Evolutionary conservation across 2,797 vertebrate species (phyloP).

Genomic region (Lemur catta): DNA sequence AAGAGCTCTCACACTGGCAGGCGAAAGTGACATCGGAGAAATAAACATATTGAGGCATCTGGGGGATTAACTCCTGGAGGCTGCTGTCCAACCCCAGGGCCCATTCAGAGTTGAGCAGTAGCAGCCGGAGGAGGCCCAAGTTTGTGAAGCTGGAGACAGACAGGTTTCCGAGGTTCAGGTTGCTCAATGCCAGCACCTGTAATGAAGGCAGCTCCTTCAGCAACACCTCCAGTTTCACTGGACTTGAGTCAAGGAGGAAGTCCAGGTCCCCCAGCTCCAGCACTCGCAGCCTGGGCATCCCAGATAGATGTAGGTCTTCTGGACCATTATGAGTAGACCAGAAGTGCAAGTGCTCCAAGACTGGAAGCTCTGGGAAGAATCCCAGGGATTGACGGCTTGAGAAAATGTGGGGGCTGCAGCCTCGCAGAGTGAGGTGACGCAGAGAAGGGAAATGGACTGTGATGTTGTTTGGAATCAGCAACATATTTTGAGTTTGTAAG

Average conservation of each 20-base stretch:
- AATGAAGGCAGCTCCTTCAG: neutral
- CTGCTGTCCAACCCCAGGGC: neutral
- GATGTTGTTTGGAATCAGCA: neutral
- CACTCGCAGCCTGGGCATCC: neutral
- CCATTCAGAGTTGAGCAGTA: slow-evolving; percentile 26
- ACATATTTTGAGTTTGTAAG: neutral
- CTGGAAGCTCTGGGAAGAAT: neutral
- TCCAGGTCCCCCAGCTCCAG: slow-evolving; percentile 11
- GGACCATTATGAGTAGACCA: neutral
- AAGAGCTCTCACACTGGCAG: slow-evolving; percentile 50
- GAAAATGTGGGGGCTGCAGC: neutral
- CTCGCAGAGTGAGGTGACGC: neutral
- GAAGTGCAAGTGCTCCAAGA: slow-evolving; percentile 30
- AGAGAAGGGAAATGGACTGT: slow-evolving; percentile 39
- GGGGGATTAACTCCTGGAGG: slow-evolving; percentile 43
- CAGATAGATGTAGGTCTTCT: neutral
- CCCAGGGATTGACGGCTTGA: neutral
- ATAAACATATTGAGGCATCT: slow-evolving; percentile 47
- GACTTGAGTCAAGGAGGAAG: neutral
- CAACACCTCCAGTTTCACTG: neutral
- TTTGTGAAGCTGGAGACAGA: neutral
- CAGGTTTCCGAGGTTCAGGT: neutral
- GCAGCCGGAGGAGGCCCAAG: neutral
- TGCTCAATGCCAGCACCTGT: slow-evolving; percentile 6
- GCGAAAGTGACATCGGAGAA: slow-evolving; percentile 48